phyloP scores from a whole-genome alignment of 2,888 invertebrate species.

The Phalera bucephala region DNA sequence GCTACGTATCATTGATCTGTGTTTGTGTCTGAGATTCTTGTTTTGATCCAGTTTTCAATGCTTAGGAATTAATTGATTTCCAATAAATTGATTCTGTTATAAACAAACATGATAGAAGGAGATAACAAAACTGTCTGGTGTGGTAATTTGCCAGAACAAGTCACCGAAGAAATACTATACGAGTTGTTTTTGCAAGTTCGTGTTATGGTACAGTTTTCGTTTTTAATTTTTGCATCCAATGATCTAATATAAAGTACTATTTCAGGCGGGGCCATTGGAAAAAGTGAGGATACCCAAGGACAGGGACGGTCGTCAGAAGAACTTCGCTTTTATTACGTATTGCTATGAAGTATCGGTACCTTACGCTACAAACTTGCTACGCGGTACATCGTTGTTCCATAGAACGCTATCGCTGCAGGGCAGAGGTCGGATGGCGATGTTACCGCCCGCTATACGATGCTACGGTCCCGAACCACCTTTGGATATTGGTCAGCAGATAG shows the following conservation, averaged over 20 bases:
- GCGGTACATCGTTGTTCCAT: slow-evolving; percentile 87
- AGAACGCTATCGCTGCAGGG: slow-evolving; percentile 77
- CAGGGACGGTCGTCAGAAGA: slow-evolving; percentile 86
- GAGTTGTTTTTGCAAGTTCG: slow-evolving; percentile 92
- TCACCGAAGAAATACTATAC: slow-evolving; percentile 91
- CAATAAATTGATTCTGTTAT: no score
- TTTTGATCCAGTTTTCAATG: no score
- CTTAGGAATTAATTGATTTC: no score
- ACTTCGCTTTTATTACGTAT: slow-evolving; percentile 91
- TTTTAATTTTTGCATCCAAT: neutral
- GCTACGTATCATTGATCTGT: no score
- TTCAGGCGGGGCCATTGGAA: slow-evolving; percentile 90
- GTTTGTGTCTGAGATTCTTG: no score
- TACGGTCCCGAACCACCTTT: slow-evolving; percentile 54
- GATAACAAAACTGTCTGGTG: slow-evolving; percentile 89
- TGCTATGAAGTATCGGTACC: slow-evolving; percentile 89
- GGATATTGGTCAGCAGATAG: slow-evolving; percentile 43
- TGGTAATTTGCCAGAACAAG: slow-evolving; percentile 91
- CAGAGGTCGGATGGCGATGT: slow-evolving; percentile 48
- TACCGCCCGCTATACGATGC: slow-evolving; percentile 68
- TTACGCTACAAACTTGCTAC: slow-evolving; percentile 89
- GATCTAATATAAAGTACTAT: slow-evolving; percentile 18
- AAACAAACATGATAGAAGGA: slow-evolving; percentile 83
- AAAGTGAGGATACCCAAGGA: slow-evolving; percentile 90
- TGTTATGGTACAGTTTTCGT: neutral